Conservation (phyloP, 2,113 vertebrate species). For the Neodontobutis hainanensis region DNA sequence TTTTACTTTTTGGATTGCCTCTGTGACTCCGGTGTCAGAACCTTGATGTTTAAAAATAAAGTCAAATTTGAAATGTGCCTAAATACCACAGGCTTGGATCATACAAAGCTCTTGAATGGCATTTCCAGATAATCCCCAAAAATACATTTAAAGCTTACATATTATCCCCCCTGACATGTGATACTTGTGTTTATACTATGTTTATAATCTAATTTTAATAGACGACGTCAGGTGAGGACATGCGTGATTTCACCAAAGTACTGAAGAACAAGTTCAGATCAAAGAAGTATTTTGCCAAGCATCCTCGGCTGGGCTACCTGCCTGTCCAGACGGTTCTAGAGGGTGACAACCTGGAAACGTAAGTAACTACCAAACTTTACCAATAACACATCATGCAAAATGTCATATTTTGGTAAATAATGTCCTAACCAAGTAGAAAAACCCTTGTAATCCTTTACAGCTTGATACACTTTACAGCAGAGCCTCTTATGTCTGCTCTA, state of each 20-base stretch:
- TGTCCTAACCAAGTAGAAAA: background rate
- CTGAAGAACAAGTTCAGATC: constrained; percentile 98
- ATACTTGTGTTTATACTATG: too few species aligned
- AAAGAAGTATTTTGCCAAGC: constrained; percentile 98
- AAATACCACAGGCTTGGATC: background rate
- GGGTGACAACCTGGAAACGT: constrained; percentile 98
- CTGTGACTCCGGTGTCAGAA: background rate
- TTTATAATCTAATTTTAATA: constrained; percentile 43
- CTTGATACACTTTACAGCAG: background rate
- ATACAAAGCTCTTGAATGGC: background rate
- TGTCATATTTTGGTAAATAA: background rate
- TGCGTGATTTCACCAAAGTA: constrained; percentile 97
- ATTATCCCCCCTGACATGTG: background rate
- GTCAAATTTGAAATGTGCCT: background rate
- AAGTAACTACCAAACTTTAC: constrained; percentile 66
- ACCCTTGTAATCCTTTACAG: constrained; percentile 2
- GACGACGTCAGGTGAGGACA: constrained; percentile 98
- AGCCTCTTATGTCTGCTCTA: constrained; percentile 8
- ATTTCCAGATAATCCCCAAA: background rate
- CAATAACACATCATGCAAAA: too few species aligned
- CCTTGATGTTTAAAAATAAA: background rate
- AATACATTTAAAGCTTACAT: constrained; percentile 1
- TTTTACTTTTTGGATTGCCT: constrained; percentile 6
- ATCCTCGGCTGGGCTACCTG: constrained; percentile 94
- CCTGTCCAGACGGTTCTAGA: constrained; percentile 98